Evolutionary conservation across 2,113 vertebrate species (phyloP).

Genomic region (Pseudorectes ferrugineus): DNA sequence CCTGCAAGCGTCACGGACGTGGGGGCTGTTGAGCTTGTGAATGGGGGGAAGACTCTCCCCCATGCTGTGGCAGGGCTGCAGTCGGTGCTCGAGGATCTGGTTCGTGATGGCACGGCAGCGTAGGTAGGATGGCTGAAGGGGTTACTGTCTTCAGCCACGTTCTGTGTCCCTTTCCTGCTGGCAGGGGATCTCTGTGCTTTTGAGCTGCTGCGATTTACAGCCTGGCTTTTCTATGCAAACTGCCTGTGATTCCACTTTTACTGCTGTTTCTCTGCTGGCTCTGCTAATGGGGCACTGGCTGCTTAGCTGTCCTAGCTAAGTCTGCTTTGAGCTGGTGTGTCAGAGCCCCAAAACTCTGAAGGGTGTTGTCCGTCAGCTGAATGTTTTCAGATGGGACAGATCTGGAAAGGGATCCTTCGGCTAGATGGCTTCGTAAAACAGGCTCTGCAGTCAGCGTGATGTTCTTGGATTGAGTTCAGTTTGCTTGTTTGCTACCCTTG

Average conservation of each 20-base stretch:
- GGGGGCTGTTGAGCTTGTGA: background rate
- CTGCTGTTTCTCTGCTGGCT: background rate
- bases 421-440: background rate
- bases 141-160: slow-evolving; percentile 19
- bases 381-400: background rate
- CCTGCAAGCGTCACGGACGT: background rate
- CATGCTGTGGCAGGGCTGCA: background rate
- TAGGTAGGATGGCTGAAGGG: slow-evolving; percentile 24
- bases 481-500: slow-evolving; percentile 26
- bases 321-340: background rate
- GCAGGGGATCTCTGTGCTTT: slow-evolving; percentile 30
- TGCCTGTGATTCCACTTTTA: slow-evolving; percentile 19
- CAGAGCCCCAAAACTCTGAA: background rate
- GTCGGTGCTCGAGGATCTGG: background rate
- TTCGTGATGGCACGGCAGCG: accelerated
- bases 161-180: background rate
- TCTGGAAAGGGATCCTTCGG: background rate
- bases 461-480: slow-evolving; percentile 31
- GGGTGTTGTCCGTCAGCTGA: background rate
- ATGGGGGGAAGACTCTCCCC: background rate
- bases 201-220: slow-evolving; percentile 41
- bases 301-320: background rate
- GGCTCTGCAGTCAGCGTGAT: background rate
- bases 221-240: slow-evolving; percentile 27
- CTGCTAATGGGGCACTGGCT: background rate